These are phyloP conservation scores for Sympetrum striolatum DNA, from an alignment of 2,888 invertebrate genomes.

Conservation along the genomic window DNA sequence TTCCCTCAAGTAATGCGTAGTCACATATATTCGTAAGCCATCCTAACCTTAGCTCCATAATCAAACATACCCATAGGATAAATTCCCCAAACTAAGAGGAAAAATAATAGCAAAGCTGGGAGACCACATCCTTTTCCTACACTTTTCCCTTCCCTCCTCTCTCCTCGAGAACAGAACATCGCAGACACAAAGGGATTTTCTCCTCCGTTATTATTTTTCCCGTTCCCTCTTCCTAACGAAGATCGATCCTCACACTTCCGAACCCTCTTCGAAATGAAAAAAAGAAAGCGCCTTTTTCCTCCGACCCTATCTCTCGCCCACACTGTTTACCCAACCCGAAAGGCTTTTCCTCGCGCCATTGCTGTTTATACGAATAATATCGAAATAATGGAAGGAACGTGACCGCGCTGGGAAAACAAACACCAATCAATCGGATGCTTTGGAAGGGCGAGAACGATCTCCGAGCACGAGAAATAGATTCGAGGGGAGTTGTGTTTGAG, in stretches of 20 bases:
- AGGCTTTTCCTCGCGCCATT: background rate
- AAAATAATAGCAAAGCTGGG: no score
- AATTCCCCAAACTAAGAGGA: no score
- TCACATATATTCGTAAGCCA: no score
- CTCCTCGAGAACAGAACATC: background rate
- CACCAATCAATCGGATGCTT: conserved; percentile 9
- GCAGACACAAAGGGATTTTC: background rate
- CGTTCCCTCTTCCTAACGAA: background rate
- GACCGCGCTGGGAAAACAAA: background rate
- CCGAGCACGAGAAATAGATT: background rate
- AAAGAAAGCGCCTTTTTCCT: background rate
- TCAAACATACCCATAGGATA: background rate
- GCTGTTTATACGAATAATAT: conserved; percentile 35
- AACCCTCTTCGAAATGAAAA: background rate
- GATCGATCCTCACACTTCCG: background rate
- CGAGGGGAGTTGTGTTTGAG: background rate
- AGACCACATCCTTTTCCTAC: no score
- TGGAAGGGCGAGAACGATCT: background rate
- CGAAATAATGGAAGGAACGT: background rate
- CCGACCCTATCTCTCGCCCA: background rate
- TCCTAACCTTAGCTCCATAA: background rate
- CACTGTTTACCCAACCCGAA: background rate
- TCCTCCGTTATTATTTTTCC: background rate
- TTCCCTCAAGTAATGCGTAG: no score
- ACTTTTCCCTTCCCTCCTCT: no score